These are phyloP conservation scores for Ptyas mucosa DNA, from an alignment of 2,113 vertebrate species.

Conservation along the genomic window DNA sequence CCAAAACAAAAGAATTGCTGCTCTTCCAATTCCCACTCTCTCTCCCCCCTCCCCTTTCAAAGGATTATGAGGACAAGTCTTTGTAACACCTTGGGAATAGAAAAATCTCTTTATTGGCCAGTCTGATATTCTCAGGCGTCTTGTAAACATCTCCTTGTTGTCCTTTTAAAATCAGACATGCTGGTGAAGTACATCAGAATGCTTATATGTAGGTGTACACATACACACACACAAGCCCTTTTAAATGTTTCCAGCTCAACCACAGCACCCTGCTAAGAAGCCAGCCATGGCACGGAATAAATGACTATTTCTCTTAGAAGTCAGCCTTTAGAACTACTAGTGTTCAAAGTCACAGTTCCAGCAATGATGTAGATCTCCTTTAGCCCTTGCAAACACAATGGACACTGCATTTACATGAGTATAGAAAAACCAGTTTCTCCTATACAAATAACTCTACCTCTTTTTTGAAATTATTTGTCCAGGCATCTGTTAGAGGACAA, in stretches of 20 bases:
- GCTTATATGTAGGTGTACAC: no score
- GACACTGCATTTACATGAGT: constrained; percentile 6
- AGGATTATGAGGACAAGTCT: neutral
- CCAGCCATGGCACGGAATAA: neutral
- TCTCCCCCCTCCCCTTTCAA: neutral
- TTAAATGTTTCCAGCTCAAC: neutral
- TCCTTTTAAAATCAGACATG: neutral
- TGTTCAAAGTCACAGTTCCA: neutral
- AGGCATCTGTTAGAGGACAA: constrained; percentile 16
- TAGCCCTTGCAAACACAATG: neutral
- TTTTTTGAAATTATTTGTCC: constrained; percentile 18
- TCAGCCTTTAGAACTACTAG: constrained; percentile 11
- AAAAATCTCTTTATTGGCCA: neutral
- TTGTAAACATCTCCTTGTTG: neutral
- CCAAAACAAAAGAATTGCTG: neutral
- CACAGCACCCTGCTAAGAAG: neutral
- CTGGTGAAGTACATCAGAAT: neutral
- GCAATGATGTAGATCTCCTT: neutral
- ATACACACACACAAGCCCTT: neutral
- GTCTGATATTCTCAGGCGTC: neutral
- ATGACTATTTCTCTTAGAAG: neutral
- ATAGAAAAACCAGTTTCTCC: neutral
- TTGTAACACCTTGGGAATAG: neutral
- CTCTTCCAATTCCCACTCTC: neutral
- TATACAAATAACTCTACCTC: constrained; percentile 9